Base-by-base conservation (phyloP, 2,888 invertebrate genomes). In the Mythimna albipuncta region DNA sequence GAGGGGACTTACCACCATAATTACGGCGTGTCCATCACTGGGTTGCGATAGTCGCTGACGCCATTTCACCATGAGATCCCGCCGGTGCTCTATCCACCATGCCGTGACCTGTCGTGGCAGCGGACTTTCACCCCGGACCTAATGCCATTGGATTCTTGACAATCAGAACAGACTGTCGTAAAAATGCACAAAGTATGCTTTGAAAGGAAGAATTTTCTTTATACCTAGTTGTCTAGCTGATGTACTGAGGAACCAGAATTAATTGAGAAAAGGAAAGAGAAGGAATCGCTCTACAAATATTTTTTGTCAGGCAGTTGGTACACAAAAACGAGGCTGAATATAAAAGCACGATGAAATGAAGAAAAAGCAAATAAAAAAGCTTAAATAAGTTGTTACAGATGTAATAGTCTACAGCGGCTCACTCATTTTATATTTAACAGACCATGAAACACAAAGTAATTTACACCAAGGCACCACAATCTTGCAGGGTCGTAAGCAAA, bases 381-480 rank as follows among this genome's bases (percentile, higher is more conserved):
- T 69, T 7, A 38, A 6, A n/a, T 21, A 16, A 50, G 6, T 55
- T 78, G 32, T 32, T 41, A 21, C 50, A 41, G 9, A 50, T 11
- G 19, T 73, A 79, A 71, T 38, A 38, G 11, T 9, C 1, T n/a
- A 61, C 72, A 54, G 32, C 52, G 50, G 21, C 32, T 26, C 38
- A 41, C 61, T 57, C 41, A 57, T 79, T 80, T 65, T 50, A 55
- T 80, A 52, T 80, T 74, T 11, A 80, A 65, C 65, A 76, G 41
- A 21, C 52, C 10, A 50, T 63, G 32, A 50, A 81, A 59, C 26
- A 50, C 47, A 62, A 65, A 63, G 52, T 65, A 81, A 75, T 79
- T 79, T 54, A 44, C 74, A 59, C 63, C 10, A 52, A 55, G 32
- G 2, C 19, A 47, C 21, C 9, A 57, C 76, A 62, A 66, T 75